Base-by-base conservation (phyloP, 2,888 invertebrate genomes). In the Lepidochitona cinerea region DNA sequence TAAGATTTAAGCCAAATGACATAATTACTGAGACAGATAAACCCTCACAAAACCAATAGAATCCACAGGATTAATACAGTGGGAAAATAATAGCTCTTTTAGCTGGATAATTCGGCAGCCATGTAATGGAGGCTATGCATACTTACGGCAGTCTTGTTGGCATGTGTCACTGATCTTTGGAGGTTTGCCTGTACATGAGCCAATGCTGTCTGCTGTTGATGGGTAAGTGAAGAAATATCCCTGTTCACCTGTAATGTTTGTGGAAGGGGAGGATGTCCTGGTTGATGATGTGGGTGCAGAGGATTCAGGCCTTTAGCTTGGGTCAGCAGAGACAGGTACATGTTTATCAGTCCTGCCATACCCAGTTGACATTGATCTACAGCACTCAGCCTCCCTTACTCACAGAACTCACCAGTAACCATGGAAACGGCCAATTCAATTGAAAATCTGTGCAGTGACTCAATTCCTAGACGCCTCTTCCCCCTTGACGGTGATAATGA, bases 251-350 rank as follows among this genome's bases (percentile, higher is more conserved):
- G 66, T 18, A 37, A 23, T 66, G 66, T 18, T 29, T 35, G 66
- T 35, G 66, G 66, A 26, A 37, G 35, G 23, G 66, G 36, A 66
- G 66, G 14, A 66, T 35, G 36, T 23, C 35, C 35, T 26, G 14
- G 37, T 18, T 35, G 66, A 23, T 35, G 66, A n/a, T 35, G 35
- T 12, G 33, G 66, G 18, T 37, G 36, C 66, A 66, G 37, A 18
- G 35, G 71, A 74, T 76, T 78, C 49, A 79, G 71, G 68, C 81
- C 81, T 79, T 81, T 81, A 70, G 81, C 79, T 77, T 83, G 83
- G 32, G 82, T 78, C 70, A 83, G 78, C 37, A 83, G 72, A 74
- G 82, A 78, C 54, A 83, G 78, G 78, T 83, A 83, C 83, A 83
- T 83, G 81, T 81, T 82, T 77, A 83, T 74, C 76, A 83, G 76